Evolutionary conservation across 1,140 invertebrate species (phyloP), one percentile per base, ranked within the genome.

Genomic region (Cylas formicarius): DNA sequence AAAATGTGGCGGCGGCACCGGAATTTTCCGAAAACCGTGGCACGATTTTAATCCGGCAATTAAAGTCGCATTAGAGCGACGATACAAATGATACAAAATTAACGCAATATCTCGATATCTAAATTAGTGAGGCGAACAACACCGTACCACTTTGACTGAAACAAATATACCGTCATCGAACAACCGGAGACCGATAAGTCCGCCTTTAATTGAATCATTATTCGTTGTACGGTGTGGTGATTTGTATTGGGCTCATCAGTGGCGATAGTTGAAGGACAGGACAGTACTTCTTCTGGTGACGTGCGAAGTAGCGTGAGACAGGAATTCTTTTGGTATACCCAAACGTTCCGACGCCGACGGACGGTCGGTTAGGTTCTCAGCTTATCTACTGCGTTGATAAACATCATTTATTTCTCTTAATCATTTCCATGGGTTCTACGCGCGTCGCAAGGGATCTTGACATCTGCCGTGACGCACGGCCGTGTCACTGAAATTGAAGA

Each of bases 321-420:
- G 18, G 36, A 46, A 46, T 46, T 46, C 44, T 19, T 36, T 23
- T 26, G 36, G 44, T 32, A n/a, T n/a, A n/a, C 34, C 44, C 18
- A 46, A 46, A 46, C 36, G 44, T 32, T 39, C 44, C 44, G 44
- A 22, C 43, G 4, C 20, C 10, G 27, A 29, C 36, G 11, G 19
- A n/a, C 10, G 35, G 13, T 18, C 34, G 27, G 41, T 44, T 44
- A 28, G 22, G 22, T 20, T 42, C 39, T 24, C 29, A 23, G 16
- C 44, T 46, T 46, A 46, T 46, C 44, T 46, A 31, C 44, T 8
- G 40, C 32, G 35, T 46, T 39, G 32, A n/a, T n/a, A 40, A 46
- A 39, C 44, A 46, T 46, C 44, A 46, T 46, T 46, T 40, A 46
- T 46, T 46, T 46, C 44, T 38, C 36, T 35, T 32, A 46, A 46